Evolutionary conservation across 2,888 invertebrate species (phyloP), one percentile per base, ranked within the genome.

Genomic region (Drosophila borborema): DNA sequence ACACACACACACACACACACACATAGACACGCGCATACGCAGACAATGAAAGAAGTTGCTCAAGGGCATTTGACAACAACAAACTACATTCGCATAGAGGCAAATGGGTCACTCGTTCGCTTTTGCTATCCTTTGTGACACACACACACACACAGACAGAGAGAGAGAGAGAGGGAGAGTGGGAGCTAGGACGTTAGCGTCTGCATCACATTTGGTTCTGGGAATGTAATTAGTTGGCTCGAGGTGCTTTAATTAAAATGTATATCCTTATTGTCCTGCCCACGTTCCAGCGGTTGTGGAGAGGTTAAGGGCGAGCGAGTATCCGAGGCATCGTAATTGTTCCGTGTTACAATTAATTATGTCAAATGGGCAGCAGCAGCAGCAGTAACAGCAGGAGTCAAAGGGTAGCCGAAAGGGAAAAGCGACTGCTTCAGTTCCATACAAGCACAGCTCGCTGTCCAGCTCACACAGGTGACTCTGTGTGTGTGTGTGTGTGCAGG

Each of bases 191-290:
- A 36, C 34, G 51, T 18, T 34, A 34, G 51, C 18, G 51, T 51
- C 51, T 51, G 51, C 66, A 61, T 43, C 75, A 63, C 75, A 77
- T 77, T 77, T 75, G 76, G 43, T 53, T 58, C 73, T 75, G 75
- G 72, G 73, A 84, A 81, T 89, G 87, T 86, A 86, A 86, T 86
- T 86, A 86, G 85, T 86, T 86, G 85, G 85, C 85, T 89, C 78
- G 85, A 86, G 85, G 85, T 86, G 89, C 74, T 89, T 86, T 89
- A 86, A 86, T 86, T 86, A 86, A 86, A 86, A 86, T 89, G 86
- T 84, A 86, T 86, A 89, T 84, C 85, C 87, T 74, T 78, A 89
- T 86, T 86, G 87, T 82, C 74, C 85, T 74, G 72, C 59, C 72
- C 72, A 64, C 43, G 49, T 51, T 49, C 36, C 43, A 40, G 28